Base-by-base conservation (phyloP, 2,797 vertebrate species). In the Darevskia mixta region DNA sequence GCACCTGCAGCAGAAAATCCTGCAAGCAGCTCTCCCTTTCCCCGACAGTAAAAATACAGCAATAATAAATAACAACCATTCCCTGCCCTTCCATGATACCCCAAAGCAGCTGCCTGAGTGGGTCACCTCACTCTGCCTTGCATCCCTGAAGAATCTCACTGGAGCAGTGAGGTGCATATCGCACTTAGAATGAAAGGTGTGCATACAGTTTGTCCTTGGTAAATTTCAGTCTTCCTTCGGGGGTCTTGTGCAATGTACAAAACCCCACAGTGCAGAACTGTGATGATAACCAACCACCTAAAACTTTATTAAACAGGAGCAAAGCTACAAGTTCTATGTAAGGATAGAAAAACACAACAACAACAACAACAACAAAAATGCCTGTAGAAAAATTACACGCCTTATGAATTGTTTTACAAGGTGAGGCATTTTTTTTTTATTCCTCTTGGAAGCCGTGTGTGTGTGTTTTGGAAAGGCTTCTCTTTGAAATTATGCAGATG, bases 271-370 rank as follows among this genome's bases (percentile, higher is more conserved):
- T 78, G 38, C 78, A n/a, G 77, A 13, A 64, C 10, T 73, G 25
- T 84, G 32, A 43, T 66, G 61, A 61, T 45, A 41, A 38, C 29
- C 15, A 84, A 61, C 11, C 84, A 73, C n/a, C 86, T 7, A 86
- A 27, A 77, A 66, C 58, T 67, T 35, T 25, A 76, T 76, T 41
- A 76, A 73, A 17, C 41, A 73, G 11, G 71, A 58, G n/a, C 27
- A 69, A 82, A 91, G 85, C 3, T 79, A 76, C 49, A 88, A 83
- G 49, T 72, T 90, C 86, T 55, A 72, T 2, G 67, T 90, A 79
- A 92, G 64, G 43, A 87, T 9, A 88, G 27, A 80, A 90, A 71
- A 76, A 94, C 89, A 83, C 5, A 81, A 55, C 38, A 86, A 78
- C 38, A 41, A 41, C 38, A 41, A 41, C 45, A 49, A 49, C 49